phyloP scores from a whole-genome alignment of 1,140 invertebrate genomes.

The Aphis gossypii region DNA sequence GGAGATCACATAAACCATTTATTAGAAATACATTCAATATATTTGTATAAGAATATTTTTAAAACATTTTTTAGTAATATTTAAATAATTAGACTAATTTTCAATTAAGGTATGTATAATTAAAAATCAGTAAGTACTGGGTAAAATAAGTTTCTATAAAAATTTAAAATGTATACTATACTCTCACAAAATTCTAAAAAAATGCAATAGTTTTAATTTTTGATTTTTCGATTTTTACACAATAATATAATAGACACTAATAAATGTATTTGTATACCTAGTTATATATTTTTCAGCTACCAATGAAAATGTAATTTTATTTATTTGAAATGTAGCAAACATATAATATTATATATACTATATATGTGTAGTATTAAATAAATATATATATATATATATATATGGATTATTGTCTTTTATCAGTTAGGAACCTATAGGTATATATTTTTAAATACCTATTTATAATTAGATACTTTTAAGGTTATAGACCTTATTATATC shows the following conservation, averaged over 20 bases:
- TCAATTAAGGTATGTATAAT: background rate
- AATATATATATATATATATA: background rate
- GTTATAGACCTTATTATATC: background rate
- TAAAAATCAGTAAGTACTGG: background rate
- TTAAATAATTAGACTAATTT: background rate
- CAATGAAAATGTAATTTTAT: no score
- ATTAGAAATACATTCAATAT: background rate
- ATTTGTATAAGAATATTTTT: background rate
- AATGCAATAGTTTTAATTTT: no score
- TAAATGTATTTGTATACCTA: no score
- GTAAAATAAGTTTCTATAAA: background rate
- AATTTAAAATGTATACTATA: background rate
- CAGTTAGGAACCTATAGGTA: background rate
- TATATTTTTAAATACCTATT: background rate
- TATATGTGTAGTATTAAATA: background rate
- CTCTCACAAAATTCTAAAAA: no score
- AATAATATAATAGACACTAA: no score
- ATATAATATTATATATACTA: background rate
- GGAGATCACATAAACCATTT: background rate
- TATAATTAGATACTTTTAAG: background rate
- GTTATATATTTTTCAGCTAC: no score
- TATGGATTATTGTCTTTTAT: background rate
- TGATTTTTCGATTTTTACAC: no score
- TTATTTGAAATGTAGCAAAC: background rate
- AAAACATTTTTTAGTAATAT: background rate